Base-by-base conservation (phyloP, 1,140 invertebrate species). In the Arion vulgaris region DNA sequence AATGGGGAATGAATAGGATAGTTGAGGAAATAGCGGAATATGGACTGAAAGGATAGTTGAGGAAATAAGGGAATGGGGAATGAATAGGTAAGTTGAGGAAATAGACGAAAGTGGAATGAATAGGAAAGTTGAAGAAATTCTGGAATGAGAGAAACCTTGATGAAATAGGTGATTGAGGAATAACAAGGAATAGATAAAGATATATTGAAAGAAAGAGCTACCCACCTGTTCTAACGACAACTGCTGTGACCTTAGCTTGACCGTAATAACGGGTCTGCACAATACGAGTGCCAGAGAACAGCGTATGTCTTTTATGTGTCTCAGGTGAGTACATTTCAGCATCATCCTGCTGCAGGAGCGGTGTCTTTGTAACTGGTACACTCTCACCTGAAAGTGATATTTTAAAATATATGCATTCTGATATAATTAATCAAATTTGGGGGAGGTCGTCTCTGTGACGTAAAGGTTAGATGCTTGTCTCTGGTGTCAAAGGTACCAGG, bases 241-340 rank as follows among this genome's bases (percentile, higher is more conserved):
- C 95, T 2, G 96, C 96, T 51, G 95, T 92, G 32, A 94, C 93
- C 76, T 92, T 92, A 74, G 91, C 89, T 84, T 95, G 95, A 62
- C 95, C 96, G 89, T 96, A 97, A 90, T 97, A 98, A 82, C 98
- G 93, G 0, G 98, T 99, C 93, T 99, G 98, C 84, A 99, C 96
- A 28, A 99, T 95, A 88, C 95, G 95, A 0, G 98, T 99, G 0
- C 98, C 98, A 90, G 96, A 97, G 90, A 96, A 99, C 13, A 99
- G 92, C 0, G 97, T 97, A 89, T 98, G 96, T 57, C 96, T 95
- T 0, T 95, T 95, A 90, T 99, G 97, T 85, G 97, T 95, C 72
- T 93, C 92, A 13, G 92, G 87, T n/a, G 92, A 90, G 86, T 92
- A 94, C 0, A 87, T 79, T 68, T 92, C 89, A 19, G 87, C 85